phyloP scores from a whole-genome alignment of 2,888 invertebrate species.

The Eupeodes latifasciatus region DNA sequence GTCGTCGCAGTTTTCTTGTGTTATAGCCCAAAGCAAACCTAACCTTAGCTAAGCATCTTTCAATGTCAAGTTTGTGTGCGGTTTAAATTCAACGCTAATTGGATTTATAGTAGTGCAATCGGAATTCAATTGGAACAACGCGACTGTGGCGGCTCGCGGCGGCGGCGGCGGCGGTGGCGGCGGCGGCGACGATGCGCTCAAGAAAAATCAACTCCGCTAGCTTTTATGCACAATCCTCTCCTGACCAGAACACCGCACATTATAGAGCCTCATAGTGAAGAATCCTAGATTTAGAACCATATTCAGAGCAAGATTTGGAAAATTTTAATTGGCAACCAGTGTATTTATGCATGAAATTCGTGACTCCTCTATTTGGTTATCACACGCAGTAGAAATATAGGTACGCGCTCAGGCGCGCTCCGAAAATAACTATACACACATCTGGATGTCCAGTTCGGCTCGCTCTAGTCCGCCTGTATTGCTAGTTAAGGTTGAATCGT shows the following conservation, averaged over 20 bases:
- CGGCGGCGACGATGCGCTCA: background rate
- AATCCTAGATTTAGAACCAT: conserved; percentile 34
- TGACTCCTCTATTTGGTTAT: conserved; percentile 72
- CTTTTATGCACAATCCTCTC: background rate
- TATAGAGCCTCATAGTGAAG: background rate
- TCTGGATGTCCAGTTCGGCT: background rate
- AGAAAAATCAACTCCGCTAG: background rate
- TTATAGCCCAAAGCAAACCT: background rate
- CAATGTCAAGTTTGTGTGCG: conserved; percentile 68
- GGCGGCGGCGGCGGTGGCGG: too few relatives aligned
- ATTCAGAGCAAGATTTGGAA: conserved; percentile 66
- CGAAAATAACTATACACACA: conserved; percentile 13
- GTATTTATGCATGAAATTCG: conserved; percentile 70
- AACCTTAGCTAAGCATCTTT: conserved; percentile 57
- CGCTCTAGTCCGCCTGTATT: background rate
- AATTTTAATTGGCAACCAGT: conserved; percentile 74
- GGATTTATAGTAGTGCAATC: conserved; percentile 75
- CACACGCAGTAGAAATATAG: conserved; percentile 56
- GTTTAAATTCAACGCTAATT: conserved; percentile 69
- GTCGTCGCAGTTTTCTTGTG: background rate
- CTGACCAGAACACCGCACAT: background rate
- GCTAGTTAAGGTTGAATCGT: background rate
- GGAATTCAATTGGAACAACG: conserved; percentile 57
- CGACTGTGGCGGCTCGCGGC: too few relatives aligned
- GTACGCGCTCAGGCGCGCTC: background rate